phyloP scores from a whole-genome alignment of 2,888 invertebrate genomes.

The Drosophila multiciliata region DNA sequence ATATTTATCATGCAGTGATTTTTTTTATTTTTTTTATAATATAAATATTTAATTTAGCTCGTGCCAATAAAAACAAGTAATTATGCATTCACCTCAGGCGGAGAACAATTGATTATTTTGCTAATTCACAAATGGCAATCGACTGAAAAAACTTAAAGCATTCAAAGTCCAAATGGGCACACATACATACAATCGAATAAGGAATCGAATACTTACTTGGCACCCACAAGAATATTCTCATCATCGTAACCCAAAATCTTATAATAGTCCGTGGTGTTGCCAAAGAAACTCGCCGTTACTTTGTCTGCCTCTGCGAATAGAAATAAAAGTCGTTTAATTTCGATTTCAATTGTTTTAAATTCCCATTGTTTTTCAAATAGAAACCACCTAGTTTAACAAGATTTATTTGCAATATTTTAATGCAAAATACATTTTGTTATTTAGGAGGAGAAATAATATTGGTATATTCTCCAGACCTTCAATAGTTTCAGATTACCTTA shows the following conservation, averaged over 20 bases:
- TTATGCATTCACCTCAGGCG: constrained; percentile 56
- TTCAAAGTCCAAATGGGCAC: background rate
- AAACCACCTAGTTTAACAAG: background rate
- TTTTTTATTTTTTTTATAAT: constrained; percentile 26
- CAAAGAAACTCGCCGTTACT: constrained; percentile 90
- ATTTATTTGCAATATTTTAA: background rate
- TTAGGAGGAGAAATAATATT: background rate
- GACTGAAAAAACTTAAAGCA: constrained; percentile 21
- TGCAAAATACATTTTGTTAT: background rate
- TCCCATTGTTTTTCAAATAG: background rate
- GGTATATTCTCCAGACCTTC: background rate
- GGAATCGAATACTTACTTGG: constrained; percentile 88
- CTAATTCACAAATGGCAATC: constrained; percentile 31
- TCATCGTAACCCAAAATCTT: constrained; percentile 95
- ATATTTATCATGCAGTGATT: constrained; percentile 4
- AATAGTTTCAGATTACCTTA: background rate
- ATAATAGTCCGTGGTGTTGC: constrained; percentile 94
- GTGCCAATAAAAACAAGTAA: constrained; percentile 52
- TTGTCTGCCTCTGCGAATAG: constrained; percentile 89
- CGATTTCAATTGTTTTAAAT: background rate
- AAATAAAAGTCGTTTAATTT: constrained; percentile 67
- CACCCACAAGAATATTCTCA: constrained; percentile 94
- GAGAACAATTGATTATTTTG: constrained; percentile 36
- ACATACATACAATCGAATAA: constrained; percentile 1
- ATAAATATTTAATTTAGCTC: constrained; percentile 61